Base-by-base conservation (phyloP, 37 sponge, comb jelly and placozoan genomes). In the Halichondria panicea region DNA sequence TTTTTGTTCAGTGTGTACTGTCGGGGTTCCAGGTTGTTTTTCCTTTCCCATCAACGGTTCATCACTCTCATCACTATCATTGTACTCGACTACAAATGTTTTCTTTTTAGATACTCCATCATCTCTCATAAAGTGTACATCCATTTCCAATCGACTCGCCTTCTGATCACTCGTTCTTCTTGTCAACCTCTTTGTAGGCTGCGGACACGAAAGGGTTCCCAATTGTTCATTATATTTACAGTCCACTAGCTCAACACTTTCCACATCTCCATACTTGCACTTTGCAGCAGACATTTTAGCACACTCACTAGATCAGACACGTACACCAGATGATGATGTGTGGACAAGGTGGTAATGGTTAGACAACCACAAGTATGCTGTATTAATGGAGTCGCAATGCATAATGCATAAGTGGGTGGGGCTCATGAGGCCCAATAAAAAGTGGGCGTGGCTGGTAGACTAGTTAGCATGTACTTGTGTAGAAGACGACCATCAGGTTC, bases 261-360 rank as follows among this genome's bases (percentile, higher is more conserved):
- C 78, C 19, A 24, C 68, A 78, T 78, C 78, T 13, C 68, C 68
- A 54, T 65, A 78, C 54, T 35, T 15, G 46, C 78, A 78, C 57
- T 55, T 36, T n/a, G n/a, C n/a, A 5, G 66, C 57, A 46, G 78
- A 78, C 78, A 78, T 78, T 28, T 2, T 31, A 39, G 38, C 32
- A 35, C 36, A 22, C 6, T 32, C 36, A 15, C 66, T 33, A 65
- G 7, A 27, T n/a, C n/a, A n/a, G n/a, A n/a, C n/a, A n/a, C n/a
- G n/a, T n/a, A n/a, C n/a, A n/a, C n/a, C n/a, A n/a, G n/a, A n/a
- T n/a, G n/a, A n/a, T n/a, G n/a, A n/a, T n/a, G n/a, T n/a, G n/a
- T n/a, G n/a, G n/a, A n/a, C n/a, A n/a, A n/a, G n/a, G n/a, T n/a
- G n/a, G n/a, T n/a, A n/a, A n/a, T n/a, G n/a, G n/a, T n/a, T n/a